phyloP scores from a whole-genome alignment of 2,113 vertebrate genomes.

The Gymnobelideus leadbeateri region DNA sequence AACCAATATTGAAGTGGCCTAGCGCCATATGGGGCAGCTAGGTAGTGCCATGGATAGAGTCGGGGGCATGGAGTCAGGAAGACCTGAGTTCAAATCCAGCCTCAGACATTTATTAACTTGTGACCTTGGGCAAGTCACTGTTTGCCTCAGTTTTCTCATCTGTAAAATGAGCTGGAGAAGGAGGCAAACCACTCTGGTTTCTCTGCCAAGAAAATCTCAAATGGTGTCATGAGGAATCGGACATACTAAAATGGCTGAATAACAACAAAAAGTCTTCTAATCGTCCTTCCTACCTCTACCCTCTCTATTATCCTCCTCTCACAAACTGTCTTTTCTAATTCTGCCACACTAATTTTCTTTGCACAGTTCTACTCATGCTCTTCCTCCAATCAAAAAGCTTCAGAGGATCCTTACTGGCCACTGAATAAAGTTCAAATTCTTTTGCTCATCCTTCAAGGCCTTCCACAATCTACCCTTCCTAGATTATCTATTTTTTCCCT shows the following conservation, averaged over 20 bases:
- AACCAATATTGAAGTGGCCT: no score
- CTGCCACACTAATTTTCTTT: not conserved
- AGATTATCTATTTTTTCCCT: not conserved
- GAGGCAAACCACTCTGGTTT: not conserved
- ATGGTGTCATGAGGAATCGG: not conserved
- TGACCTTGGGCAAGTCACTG: not conserved
- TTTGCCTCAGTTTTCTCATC: not conserved
- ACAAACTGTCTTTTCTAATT: no score
- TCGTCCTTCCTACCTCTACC: not conserved
- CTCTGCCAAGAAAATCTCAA: not conserved
- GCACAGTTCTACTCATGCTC: not conserved
- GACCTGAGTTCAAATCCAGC: not conserved
- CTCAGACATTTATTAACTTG: not conserved
- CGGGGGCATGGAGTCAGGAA: not conserved
- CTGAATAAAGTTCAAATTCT: not conserved
- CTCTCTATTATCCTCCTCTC: no score
- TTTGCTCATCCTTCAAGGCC: not conserved
- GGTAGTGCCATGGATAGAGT: not conserved
- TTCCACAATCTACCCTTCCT: not conserved
- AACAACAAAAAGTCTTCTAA: not conserved
- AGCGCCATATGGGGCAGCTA: not conserved
- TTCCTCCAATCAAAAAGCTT: not conserved
- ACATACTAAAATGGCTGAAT: not conserved
- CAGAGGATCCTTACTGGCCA: not conserved
- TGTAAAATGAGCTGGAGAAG: not conserved